These are phyloP conservation scores for Pomatostomus ruficeps DNA, from an alignment of 2,113 vertebrate genomes.

Conservation along the genomic window DNA sequence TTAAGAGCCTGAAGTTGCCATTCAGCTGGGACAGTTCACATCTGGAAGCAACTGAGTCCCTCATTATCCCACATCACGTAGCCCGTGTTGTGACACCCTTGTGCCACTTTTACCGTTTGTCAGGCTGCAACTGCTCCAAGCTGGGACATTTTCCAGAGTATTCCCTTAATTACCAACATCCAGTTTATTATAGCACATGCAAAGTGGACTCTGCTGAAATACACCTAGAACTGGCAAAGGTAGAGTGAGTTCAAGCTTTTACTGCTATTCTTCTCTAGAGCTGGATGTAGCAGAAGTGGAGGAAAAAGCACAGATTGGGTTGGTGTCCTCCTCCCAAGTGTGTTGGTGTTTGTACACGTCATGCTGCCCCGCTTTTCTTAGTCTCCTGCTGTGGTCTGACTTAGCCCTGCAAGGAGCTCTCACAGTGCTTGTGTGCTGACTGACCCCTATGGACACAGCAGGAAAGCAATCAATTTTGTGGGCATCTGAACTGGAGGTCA, in stretches of 20 bases:
- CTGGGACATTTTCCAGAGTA: neutral
- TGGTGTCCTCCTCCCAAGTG: neutral
- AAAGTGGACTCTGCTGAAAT: neutral
- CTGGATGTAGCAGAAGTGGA: neutral
- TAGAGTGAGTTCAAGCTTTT: neutral
- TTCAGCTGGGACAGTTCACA: neutral
- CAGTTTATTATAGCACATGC: neutral
- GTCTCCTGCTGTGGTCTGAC: too few relatives aligned
- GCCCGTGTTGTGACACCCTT: neutral
- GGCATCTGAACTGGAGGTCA: neutral
- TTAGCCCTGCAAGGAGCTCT: neutral
- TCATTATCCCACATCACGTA: fast-evolving
- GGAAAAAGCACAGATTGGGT: neutral
- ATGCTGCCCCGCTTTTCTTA: neutral
- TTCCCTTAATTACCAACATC: neutral
- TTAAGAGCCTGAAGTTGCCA: neutral
- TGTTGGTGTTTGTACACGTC: neutral
- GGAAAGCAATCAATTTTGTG: neutral
- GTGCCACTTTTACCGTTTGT: neutral
- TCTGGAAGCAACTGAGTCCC: neutral
- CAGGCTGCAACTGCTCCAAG: neutral
- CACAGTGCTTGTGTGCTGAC: fast-evolving
- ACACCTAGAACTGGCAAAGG: neutral
- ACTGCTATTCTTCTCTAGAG: neutral
- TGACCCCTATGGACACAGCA: too few relatives aligned